Percentiles rank a stretch among this genome's conserved stretches.
These are phyloP conservation scores for Sarcophaga peregrina DNA, from an alignment of 1,140 invertebrate species.

Conservation along the genomic window DNA sequence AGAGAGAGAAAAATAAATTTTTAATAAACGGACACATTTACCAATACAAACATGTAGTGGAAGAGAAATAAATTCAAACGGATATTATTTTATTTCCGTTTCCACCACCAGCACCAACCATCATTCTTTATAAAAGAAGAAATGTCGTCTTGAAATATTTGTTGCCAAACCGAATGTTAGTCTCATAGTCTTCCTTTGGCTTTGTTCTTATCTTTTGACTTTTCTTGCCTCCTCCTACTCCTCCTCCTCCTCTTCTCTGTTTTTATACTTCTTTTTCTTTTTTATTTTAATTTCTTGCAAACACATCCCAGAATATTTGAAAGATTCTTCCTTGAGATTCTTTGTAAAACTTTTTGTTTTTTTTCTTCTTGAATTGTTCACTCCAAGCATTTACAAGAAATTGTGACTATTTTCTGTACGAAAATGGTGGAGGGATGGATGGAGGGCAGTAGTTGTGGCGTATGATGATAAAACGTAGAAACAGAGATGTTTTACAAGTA, in stretches of 20 bases:
- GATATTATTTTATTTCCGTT: constrained; percentile 24
- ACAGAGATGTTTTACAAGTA: constrained; percentile 5
- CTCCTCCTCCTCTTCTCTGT: neutral
- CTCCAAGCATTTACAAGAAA: neutral
- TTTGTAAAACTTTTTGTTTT: no score
- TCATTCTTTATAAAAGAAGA: neutral
- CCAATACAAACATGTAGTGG: neutral
- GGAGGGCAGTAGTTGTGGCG: neutral
- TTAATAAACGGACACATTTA: neutral
- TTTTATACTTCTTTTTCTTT: neutral
- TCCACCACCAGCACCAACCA: neutral
- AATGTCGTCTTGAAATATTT: neutral
- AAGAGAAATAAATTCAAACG: neutral
- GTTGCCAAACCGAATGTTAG: neutral
- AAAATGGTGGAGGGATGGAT: neutral
- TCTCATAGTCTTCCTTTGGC: neutral
- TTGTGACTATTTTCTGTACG: neutral
- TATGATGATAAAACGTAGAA: neutral
- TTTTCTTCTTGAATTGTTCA: neutral
- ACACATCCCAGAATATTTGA: neutral
- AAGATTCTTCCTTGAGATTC: neutral
- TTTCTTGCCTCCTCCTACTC: no score
- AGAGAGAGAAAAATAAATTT: no score
- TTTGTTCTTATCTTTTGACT: neutral
- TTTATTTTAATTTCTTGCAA: neutral